Evolutionary conservation across 2,113 vertebrate species (phyloP), one percentile per base, ranked within the genome.

Genomic region (Eurystomus gularis): DNA sequence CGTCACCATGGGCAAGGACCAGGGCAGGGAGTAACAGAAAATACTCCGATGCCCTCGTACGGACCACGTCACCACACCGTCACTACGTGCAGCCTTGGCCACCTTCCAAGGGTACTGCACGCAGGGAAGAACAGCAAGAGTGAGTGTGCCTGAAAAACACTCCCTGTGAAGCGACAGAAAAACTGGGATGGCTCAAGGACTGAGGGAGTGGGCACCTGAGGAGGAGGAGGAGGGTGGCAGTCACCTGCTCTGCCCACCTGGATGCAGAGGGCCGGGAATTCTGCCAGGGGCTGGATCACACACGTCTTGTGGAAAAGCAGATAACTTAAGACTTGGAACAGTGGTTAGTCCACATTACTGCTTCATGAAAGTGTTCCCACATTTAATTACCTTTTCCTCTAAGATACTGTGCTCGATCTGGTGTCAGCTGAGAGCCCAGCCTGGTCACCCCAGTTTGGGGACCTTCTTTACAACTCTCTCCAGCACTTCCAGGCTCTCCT

Each of bases 1-100:
- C 70, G 76, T 8, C 24, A 17, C 33, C 13, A 15, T 0, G 2
- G 35, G 5, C 65, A 82, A 76, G 54, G 62, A 57, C 24, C 57
- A 24, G 31, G 17, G 33, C 28, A 79, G 44, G 33, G 37, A 58
- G 2, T 20, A 62, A 18, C 31, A 39, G 13, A 21, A 49, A 75
- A 64, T 7, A 26, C 3, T 17, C 51, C 6, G 52, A 42, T 35
- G 78, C 12, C 31, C 60, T 79, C 3, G 0, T 3, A n/a, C 42
- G 31, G 2, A 0, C 24, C 2, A 0, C 1, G 17, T 46, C 61
- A 71, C 25, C 23, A n/a, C 10, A n/a, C n/a, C 1, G 2, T 12
- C 33, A 2, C 57, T 0, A 3, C 1, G 9, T 5, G 64, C 65
- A 31, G 49, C 26, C 31, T 46, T 5, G 2, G 28, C 25, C 66